Percentiles rank a stretch among this genome's conserved stretches.
These are phyloP conservation scores for Oxyscelio sp. DNA, from an alignment of 2,888 invertebrate species.

Conservation along the genomic window DNA sequence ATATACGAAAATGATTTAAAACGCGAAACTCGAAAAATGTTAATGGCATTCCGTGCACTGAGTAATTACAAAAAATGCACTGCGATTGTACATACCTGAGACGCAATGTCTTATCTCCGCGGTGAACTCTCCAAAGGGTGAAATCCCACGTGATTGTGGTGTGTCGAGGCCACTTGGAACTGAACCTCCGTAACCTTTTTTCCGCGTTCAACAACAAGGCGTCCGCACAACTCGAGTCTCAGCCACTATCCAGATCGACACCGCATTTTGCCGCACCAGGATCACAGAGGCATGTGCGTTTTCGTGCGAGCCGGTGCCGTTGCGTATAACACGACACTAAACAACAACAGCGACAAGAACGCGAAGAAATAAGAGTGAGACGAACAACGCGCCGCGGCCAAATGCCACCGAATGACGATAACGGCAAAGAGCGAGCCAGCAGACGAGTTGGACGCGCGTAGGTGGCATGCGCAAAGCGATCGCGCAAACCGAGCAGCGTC, in stretches of 20 bases:
- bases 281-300: constrained; percentile 30
- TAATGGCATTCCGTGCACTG: too few species aligned
- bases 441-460: constrained; percentile 28
- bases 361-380: not conserved
- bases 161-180: constrained; percentile 39
- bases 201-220: constrained; percentile 5
- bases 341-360: constrained; percentile 13
- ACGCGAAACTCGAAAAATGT: too few species aligned
- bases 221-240: not conserved
- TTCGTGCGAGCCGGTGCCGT: constrained; percentile 38
- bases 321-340: constrained; percentile 25
- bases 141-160: constrained; percentile 61
- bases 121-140: constrained; percentile 54
- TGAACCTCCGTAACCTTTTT: constrained; percentile 32
- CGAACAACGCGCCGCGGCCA: constrained; percentile 31
- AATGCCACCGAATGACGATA: constrained; percentile 46
- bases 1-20: too few species aligned
- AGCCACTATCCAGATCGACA: constrained; percentile 39
- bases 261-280: constrained; percentile 16
- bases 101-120: constrained; percentile 40
- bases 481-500: constrained; percentile 6
- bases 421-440: constrained; percentile 4
- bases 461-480: constrained; percentile 20
- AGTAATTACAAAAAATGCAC: too few species aligned
- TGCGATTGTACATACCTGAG: constrained; percentile 14